Conservation (phyloP, 2,888 invertebrate species). For the Thera britannica region DNA sequence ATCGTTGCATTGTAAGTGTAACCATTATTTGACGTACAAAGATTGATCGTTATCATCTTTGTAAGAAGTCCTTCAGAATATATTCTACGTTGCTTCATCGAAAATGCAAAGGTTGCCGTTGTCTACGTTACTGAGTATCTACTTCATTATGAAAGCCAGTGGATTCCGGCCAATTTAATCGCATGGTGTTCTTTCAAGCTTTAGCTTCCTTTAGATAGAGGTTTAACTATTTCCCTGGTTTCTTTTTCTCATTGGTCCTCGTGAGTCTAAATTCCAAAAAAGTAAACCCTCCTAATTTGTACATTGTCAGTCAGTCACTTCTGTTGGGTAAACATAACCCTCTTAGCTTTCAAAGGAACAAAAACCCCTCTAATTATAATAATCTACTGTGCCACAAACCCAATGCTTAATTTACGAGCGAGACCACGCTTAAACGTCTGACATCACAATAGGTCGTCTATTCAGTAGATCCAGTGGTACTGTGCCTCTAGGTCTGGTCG, state of each 20-base stretch:
- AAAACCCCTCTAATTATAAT: not conserved
- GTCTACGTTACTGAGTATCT: not conserved
- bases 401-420: conserved; percentile 56
- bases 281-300: not conserved
- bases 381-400: conserved; percentile 46
- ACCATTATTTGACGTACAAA: not conserved
- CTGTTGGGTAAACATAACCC: no score
- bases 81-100: not conserved
- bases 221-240: no score
- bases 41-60: not conserved
- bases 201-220: no score
- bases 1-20: not conserved
- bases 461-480: conserved; percentile 56
- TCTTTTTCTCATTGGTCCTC: no score
- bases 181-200: no score
- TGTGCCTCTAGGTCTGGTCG: conserved; percentile 44
- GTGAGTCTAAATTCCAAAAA: no score
- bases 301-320: not conserved
- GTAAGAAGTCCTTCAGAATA: not conserved
- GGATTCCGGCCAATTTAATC: no score
- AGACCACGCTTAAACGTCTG: conserved; percentile 54
- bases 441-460: conserved; percentile 73
- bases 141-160: no score
- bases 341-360: not conserved
- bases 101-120: not conserved